These are phyloP conservation scores for Dryocosmus kuriphilus DNA, from an alignment of 2,888 invertebrate species.

Conservation along the genomic window DNA sequence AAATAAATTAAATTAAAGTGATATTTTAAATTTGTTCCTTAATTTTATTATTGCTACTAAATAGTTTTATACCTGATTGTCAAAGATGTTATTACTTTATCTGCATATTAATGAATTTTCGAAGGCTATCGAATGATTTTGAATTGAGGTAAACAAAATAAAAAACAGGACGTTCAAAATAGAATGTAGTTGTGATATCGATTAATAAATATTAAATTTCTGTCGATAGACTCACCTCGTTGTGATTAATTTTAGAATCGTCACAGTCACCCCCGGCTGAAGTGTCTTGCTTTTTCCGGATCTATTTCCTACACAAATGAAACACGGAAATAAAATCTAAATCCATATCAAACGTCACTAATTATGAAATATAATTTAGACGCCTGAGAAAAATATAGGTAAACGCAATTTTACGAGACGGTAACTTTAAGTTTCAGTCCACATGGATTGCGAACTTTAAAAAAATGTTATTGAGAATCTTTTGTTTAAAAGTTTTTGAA, in stretches of 20 bases:
- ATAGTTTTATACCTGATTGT: not conserved
- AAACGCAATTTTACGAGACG: not conserved
- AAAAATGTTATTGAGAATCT: no score
- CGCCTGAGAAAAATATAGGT: not conserved
- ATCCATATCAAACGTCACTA: constrained; percentile 21
- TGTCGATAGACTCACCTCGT: constrained; percentile 68
- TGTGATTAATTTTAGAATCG: constrained; percentile 74
- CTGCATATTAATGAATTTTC: not conserved
- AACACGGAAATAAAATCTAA: constrained; percentile 47
- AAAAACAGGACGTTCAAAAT: not conserved
- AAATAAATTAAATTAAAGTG: no score
- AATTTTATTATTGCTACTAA: no score
- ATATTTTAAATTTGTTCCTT: no score
- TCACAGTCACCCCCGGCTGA: constrained; percentile 73
- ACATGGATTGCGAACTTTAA: no score
- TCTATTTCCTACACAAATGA: constrained; percentile 82
- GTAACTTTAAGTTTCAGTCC: no score
- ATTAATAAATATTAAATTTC: constrained; percentile 11
- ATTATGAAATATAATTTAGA: not conserved
- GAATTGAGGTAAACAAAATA: not conserved
- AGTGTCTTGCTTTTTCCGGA: constrained; percentile 83
- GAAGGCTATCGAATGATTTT: not conserved
- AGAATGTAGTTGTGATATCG: not conserved
- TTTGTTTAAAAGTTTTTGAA: no score
- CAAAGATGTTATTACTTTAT: constrained; percentile 1